These are phyloP conservation scores for Poecilia velifera DNA, from an alignment of 2,797 vertebrate genomes.

Conservation along the genomic window DNA sequence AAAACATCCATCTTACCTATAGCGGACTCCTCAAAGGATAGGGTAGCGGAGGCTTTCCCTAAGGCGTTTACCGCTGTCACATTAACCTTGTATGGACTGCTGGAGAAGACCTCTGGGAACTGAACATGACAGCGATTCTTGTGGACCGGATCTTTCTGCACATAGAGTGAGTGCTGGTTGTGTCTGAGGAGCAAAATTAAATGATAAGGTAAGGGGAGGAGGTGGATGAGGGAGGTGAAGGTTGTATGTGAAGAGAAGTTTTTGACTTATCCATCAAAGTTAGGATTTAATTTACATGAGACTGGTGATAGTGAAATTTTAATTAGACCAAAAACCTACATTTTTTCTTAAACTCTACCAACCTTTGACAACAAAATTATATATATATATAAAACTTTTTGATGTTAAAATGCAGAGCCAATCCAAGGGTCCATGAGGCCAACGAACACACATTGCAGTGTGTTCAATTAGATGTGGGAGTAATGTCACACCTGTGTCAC, in stretches of 20 bases:
- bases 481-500: not conserved
- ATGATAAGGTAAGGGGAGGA: not conserved
- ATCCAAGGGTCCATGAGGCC: not conserved
- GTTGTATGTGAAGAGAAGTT: not conserved
- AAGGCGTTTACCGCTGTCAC: conserved; percentile 91
- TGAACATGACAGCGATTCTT: conserved; percentile 96
- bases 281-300: not conserved
- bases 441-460: not conserved
- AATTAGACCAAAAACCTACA: not conserved
- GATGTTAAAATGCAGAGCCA: not conserved
- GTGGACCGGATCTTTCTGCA: conserved; percentile 87
- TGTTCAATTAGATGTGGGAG: not conserved
- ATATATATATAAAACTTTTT: not conserved
- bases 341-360: not conserved
- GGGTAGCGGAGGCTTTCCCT: conserved; percentile 83
- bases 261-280: not conserved
- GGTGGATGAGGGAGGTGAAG: not conserved
- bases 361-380: not conserved
- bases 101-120: conserved; percentile 94
- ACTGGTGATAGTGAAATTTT: not conserved
- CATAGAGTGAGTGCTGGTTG: conserved; percentile 88
- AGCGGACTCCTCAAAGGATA: conserved; percentile 90
- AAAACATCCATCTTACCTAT: conserved; percentile 84
- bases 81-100: conserved; percentile 91
- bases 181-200: conserved; percentile 79